A percentile compares a stretch with the other conserved stretches of the same genome.
Conservation (phyloP, 2,888 invertebrate species). For the Drosophila birchii region DNA sequence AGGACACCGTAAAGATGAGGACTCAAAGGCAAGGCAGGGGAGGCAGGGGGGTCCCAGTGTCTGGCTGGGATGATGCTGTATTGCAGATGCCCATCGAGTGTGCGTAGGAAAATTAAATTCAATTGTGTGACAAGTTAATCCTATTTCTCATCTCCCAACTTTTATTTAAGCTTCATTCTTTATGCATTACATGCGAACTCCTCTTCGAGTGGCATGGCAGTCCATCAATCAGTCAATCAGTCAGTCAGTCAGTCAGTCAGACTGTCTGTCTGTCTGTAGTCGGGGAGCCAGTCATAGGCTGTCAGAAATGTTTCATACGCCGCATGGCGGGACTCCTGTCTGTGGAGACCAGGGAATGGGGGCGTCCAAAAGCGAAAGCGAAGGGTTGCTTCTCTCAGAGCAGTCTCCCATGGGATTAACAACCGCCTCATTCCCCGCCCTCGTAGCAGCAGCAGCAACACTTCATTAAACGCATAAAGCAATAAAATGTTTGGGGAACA, state of each 20-base stretch:
- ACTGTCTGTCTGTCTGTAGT: background rate
- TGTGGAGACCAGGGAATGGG: background rate
- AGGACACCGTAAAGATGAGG: conserved; percentile 58
- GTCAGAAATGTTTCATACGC: conserved; percentile 77
- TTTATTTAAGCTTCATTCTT: conserved; percentile 81
- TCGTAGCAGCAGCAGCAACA: conserved; percentile 62
- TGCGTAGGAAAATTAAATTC: conserved; percentile 81
- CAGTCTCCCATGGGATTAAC: conserved; percentile 22
- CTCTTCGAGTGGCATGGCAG: conserved; percentile 24
- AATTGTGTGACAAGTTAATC: conserved; percentile 84
- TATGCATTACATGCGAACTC: conserved; percentile 72
- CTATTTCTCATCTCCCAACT: conserved; percentile 80
- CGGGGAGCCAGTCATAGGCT: conserved; percentile 44
- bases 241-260: conserved; percentile 44
- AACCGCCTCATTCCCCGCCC: background rate
- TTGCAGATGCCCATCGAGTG: conserved; percentile 56
- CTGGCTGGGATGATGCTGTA: conserved; percentile 18
- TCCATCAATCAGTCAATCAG: conserved; percentile 43
- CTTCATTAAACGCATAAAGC: conserved; percentile 80
- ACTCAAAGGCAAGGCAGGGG: conserved; percentile 1
- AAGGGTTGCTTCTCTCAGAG: conserved; percentile 59
- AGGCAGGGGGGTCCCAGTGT: background rate
- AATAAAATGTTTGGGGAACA: conserved; percentile 73
- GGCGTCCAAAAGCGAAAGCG: conserved; percentile 65
- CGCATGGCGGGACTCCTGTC: conserved; percentile 26